phyloP scores from a whole-genome alignment of 1,140 invertebrate species.

The Aplysia californica region DNA sequence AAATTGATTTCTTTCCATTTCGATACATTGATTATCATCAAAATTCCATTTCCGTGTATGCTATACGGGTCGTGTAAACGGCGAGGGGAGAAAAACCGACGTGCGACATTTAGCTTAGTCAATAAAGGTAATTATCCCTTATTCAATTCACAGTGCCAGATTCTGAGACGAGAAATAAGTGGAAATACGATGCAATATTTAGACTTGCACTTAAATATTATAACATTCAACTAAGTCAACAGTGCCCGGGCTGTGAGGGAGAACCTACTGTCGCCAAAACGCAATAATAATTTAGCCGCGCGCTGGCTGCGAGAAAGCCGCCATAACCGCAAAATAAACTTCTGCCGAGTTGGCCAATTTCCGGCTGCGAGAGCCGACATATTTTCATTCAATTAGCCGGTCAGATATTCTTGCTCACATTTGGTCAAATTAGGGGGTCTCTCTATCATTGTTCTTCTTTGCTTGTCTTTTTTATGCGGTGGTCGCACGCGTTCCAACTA shows the following conservation, averaged over 20 bases:
- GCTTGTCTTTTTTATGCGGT: not conserved
- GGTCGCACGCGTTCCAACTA: not conserved
- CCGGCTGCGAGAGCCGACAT: not conserved
- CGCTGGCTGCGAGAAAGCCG: not conserved
- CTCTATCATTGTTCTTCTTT: not conserved
- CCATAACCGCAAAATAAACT: conserved; percentile 6
- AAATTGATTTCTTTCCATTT: too few relatives aligned
- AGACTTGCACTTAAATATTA: not conserved
- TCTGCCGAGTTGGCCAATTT: conserved; percentile 21
- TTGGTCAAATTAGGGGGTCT: not conserved
- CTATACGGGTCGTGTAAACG: too few relatives aligned
- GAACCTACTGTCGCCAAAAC: not conserved
- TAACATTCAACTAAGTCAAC: not conserved
- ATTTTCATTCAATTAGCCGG: conserved; percentile 17
- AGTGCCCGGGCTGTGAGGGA: not conserved
- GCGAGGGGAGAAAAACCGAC: too few relatives aligned
- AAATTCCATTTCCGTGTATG: too few relatives aligned
- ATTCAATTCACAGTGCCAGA: not conserved
- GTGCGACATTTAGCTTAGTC: too few relatives aligned
- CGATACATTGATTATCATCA: too few relatives aligned
- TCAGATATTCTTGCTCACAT: not conserved
- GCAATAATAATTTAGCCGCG: conserved; percentile 20
- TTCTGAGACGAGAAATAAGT: not conserved
- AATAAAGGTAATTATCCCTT: not conserved
- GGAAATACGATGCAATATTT: not conserved